Percentiles rank a stretch among this genome's conserved stretches.
phyloP scores from a whole-genome alignment of 1,140 invertebrate species.

The Cydia splendana region DNA sequence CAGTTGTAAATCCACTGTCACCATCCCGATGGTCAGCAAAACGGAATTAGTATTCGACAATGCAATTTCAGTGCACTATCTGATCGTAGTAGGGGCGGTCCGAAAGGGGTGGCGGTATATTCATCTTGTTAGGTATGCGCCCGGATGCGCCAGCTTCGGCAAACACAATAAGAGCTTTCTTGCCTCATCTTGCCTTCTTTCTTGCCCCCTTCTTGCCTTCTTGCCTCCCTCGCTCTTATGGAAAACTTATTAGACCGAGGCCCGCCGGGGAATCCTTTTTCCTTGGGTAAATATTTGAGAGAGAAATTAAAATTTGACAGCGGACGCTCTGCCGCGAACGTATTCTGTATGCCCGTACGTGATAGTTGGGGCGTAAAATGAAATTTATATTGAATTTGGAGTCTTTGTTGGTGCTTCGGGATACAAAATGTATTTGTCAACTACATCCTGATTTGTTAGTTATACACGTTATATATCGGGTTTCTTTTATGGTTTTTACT shows the following conservation, averaged over 20 bases:
- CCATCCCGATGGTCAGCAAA: conserved; percentile 42
- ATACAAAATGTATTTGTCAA: conserved; percentile 34
- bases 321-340: conserved; percentile 62
- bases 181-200: conserved; percentile 49
- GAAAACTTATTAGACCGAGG: conserved; percentile 78
- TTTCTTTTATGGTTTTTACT: neutral
- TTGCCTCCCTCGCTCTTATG: conserved; percentile 61
- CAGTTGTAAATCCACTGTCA: conserved; percentile 15
- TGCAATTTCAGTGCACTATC: conserved; percentile 75
- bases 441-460: neutral
- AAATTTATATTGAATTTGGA: conserved; percentile 78
- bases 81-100: conserved; percentile 54
- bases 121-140: conserved; percentile 79
- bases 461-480: neutral
- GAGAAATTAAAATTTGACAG: conserved; percentile 80
- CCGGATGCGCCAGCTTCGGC: conserved; percentile 76
- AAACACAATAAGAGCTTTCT: conserved; percentile 76
- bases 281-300: conserved; percentile 79
- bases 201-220: conserved; percentile 38
- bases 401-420: conserved; percentile 54
- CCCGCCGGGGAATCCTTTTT: conserved; percentile 78
- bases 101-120: conserved; percentile 71
- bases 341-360: conserved; percentile 73
- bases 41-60: conserved; percentile 75
- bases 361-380: conserved; percentile 77